These are phyloP conservation scores for Eptesicus fuscus DNA, from an alignment of 2,113 vertebrate genomes.

Conservation along the genomic window DNA sequence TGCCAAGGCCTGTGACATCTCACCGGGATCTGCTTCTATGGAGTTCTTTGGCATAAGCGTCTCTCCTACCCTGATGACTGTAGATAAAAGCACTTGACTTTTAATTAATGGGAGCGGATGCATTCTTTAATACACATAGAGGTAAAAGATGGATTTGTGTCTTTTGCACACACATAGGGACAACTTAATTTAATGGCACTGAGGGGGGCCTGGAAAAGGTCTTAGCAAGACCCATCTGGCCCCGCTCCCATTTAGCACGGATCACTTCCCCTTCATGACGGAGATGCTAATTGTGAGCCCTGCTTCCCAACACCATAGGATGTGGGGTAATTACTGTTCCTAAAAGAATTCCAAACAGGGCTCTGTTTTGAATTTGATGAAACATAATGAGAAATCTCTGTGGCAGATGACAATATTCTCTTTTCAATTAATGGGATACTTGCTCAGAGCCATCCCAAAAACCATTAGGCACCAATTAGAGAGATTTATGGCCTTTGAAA, in stretches of 20 bases:
- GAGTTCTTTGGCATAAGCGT: neutral
- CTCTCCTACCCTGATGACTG: neutral
- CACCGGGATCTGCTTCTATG: neutral
- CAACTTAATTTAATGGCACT: slow-evolving; percentile 24
- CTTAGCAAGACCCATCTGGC: slow-evolving; percentile 55
- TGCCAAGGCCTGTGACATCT: neutral
- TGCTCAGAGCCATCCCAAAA: slow-evolving; percentile 28
- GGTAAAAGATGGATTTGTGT: slow-evolving; percentile 44
- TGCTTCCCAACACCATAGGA: slow-evolving; percentile 40
- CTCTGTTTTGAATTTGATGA: slow-evolving; percentile 51
- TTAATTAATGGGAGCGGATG: slow-evolving; percentile 47
- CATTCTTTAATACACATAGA: slow-evolving; percentile 44
- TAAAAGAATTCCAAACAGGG: slow-evolving; percentile 44
- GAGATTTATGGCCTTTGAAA: slow-evolving; percentile 58
- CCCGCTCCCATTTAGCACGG: neutral
- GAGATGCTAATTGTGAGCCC: slow-evolving; percentile 25
- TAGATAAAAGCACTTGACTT: neutral
- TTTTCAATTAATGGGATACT: slow-evolving; percentile 44
- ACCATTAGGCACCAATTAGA: slow-evolving; percentile 36
- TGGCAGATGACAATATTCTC: slow-evolving; percentile 50
- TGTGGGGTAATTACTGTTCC: slow-evolving; percentile 27
- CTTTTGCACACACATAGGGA: neutral
- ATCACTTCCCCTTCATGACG: slow-evolving; percentile 27
- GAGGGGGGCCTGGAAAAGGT: neutral
- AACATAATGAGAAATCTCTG: slow-evolving; percentile 55